A percentile compares a stretch with the other conserved stretches of the same genome.
Conservation (phyloP, 2,797 vertebrate species). For the Glossophaga mutica region DNA sequence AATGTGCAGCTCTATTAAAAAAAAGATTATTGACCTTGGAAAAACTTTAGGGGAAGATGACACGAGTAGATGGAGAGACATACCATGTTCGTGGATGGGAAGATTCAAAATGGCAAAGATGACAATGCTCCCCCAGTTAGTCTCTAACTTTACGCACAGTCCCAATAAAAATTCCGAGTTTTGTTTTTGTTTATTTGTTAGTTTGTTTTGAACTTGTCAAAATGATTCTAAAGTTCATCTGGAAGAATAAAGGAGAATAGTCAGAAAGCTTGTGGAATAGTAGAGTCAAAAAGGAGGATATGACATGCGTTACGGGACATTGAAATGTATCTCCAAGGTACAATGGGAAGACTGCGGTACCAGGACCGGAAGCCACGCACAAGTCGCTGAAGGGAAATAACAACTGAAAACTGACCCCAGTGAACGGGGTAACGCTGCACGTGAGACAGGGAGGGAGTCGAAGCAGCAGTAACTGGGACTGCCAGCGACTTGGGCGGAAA, state of each 20-base stretch:
- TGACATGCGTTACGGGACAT: not conserved
- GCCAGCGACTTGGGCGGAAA: not conserved
- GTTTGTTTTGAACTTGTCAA: slow-evolving; percentile 44
- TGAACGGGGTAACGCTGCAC: not conserved
- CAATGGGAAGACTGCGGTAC: no score
- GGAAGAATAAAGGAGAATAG: slow-evolving; percentile 53
- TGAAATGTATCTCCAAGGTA: not conserved
- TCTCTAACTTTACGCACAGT: slow-evolving; percentile 58
- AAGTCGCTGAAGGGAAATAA: not conserved
- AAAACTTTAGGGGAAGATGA: not conserved
- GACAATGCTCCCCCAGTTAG: slow-evolving; percentile 51
- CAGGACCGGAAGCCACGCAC: not conserved
- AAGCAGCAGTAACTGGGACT: not conserved
- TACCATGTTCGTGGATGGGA: slow-evolving; percentile 55
- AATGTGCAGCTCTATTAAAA: not conserved
- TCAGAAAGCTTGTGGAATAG: slow-evolving; percentile 1
- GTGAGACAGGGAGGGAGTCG: not conserved
- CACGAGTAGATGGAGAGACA: slow-evolving; percentile 22
- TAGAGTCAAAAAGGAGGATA: no score
- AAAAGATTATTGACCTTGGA: not conserved
- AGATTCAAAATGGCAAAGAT: slow-evolving; percentile 47
- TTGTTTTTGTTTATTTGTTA: not conserved
- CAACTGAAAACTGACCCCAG: not conserved
- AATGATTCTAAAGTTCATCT: slow-evolving; percentile 65
- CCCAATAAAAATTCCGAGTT: slow-evolving; percentile 49